phyloP scores from a whole-genome alignment of 2,113 vertebrate genomes.

The Terrapene triunguis region DNA sequence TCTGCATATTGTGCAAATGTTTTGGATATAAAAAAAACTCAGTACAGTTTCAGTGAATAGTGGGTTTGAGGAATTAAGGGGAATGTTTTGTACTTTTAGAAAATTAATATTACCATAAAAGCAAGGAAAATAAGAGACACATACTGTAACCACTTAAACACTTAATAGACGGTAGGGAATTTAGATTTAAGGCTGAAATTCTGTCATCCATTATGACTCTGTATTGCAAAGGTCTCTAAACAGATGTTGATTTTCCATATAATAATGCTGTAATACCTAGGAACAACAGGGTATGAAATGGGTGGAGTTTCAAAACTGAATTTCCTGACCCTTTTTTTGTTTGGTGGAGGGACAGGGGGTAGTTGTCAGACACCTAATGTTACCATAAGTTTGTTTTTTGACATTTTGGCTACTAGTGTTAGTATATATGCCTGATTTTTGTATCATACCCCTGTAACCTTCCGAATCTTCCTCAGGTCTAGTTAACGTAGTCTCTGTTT shows the following conservation, averaged over 20 bases:
- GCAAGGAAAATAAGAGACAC: not conserved
- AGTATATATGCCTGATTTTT: accelerated
- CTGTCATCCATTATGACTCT: accelerated
- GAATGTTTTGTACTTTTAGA: slow-evolving; percentile 8
- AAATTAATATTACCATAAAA: not conserved
- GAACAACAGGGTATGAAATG: not conserved
- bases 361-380: not conserved
- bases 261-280: not conserved
- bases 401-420: accelerated
- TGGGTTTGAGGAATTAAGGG: not conserved
- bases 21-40: not conserved
- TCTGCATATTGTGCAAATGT: not conserved
- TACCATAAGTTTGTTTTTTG: accelerated
- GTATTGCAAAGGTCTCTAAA: not conserved
- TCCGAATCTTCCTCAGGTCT: not conserved
- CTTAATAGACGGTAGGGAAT: not conserved
- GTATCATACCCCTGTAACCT: not conserved
- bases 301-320: not conserved
- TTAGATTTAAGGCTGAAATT: not conserved
- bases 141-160: not conserved
- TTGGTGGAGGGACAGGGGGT: accelerated
- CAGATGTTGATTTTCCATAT: accelerated
- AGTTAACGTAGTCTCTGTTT: not conserved
- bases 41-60: accelerated
- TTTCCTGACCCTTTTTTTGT: not conserved